A percentile compares a stretch with the other conserved stretches of the same genome.
Evolutionary conservation across 2,113 vertebrate genomes (phyloP).

Genomic region (Anolis sagrei): DNA sequence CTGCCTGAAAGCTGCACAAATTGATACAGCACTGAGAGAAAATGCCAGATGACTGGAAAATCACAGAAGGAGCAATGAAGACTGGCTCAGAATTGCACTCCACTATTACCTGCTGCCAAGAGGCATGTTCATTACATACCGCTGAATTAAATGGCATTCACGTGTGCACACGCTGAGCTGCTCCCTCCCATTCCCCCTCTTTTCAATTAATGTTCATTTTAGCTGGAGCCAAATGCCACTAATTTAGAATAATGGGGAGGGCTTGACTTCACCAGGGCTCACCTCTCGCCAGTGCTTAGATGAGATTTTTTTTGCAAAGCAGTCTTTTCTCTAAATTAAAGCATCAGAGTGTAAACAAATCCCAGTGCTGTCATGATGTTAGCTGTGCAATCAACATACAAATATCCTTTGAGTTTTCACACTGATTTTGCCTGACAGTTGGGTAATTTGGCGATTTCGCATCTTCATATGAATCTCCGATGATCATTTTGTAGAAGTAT

Average conservation of each 20-base stretch:
- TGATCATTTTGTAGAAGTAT: constrained; percentile 64
- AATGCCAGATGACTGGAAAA: background rate
- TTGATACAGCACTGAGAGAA: background rate
- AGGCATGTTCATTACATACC: rapidly evolving
- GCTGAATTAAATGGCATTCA: rapidly evolving
- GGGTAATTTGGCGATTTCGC: constrained; percentile 25
- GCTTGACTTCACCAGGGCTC: constrained; percentile 26
- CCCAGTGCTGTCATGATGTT: background rate
- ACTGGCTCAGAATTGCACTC: rapidly evolving
- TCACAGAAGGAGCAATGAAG: background rate
- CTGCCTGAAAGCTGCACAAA: background rate
- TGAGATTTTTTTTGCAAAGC: constrained; percentile 12
- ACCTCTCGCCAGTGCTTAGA: constrained; percentile 41
- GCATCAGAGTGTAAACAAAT: constrained; percentile 17
- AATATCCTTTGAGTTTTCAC: constrained; percentile 50
- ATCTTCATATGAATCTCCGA: constrained; percentile 55
- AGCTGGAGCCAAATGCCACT: background rate
- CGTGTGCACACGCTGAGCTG: background rate
- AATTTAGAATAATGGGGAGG: constrained; percentile 13
- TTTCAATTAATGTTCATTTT: background rate
- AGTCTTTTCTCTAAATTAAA: constrained; percentile 43
- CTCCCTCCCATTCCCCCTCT: background rate
- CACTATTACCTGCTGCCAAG: background rate
- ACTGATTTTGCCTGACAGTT: constrained; percentile 36
- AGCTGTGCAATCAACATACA: constrained; percentile 44